phyloP scores from a whole-genome alignment of 2,797 vertebrate species.

The Pipistrellus nathusii region DNA sequence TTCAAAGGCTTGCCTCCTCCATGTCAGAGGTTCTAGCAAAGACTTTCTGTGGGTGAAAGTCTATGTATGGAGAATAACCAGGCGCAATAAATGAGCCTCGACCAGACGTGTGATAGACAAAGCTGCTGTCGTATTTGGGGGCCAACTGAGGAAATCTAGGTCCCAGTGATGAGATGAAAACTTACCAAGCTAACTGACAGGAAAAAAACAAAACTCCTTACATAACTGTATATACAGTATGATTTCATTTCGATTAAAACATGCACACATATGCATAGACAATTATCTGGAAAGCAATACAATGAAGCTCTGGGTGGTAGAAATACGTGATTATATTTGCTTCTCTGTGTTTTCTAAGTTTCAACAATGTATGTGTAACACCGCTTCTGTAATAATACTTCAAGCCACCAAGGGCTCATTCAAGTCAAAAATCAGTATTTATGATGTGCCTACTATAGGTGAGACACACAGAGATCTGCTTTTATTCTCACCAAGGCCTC shows the following conservation, averaged over 20 bases:
- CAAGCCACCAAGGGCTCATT: background rate
- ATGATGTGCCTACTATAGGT: background rate
- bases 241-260: background rate
- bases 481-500: background rate
- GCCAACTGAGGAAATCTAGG: background rate
- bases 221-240: background rate
- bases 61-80: background rate
- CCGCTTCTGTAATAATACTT: background rate
- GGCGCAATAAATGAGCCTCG: background rate
- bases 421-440: constrained; percentile 10
- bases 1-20: background rate
- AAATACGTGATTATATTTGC: background rate
- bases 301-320: background rate
- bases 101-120: background rate
- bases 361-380: background rate
- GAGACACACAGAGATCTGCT: background rate
- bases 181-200: background rate
- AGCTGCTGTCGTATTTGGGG: background rate
- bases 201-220: background rate
- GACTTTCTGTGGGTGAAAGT: background rate
- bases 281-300: background rate
- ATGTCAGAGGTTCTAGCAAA: background rate
- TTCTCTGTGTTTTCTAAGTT: constrained; percentile 18
- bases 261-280: background rate
- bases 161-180: background rate